These are phyloP conservation scores for Emesis russula DNA, from an alignment of 2,888 invertebrate genomes.

Conservation along the genomic window DNA sequence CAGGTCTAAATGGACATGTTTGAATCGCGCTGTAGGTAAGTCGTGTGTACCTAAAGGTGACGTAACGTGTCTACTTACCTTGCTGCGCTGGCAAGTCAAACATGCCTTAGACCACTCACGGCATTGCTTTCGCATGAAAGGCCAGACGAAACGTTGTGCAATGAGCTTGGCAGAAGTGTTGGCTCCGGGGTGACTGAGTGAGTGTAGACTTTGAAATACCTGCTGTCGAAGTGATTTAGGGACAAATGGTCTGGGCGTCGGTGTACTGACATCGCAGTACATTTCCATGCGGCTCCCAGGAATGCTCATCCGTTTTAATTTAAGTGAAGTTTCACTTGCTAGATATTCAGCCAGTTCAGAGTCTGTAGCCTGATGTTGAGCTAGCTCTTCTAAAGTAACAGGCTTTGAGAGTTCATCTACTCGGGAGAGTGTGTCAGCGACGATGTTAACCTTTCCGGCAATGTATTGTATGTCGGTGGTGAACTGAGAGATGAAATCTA, in stretches of 20 bases:
- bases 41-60: constrained; percentile 85
- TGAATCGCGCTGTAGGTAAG: constrained; percentile 75
- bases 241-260: constrained; percentile 72
- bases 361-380: not conserved
- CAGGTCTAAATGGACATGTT: constrained; percentile 91
- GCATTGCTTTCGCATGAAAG: constrained; percentile 89
- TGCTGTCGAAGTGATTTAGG: constrained; percentile 53
- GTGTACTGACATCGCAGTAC: constrained; percentile 74
- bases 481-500: not conserved
- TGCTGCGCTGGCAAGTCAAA: constrained; percentile 89
- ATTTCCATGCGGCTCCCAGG: constrained; percentile 46
- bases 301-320: constrained; percentile 39
- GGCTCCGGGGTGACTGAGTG: constrained; percentile 78
- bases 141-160: constrained; percentile 91
- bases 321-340: constrained; percentile 34
- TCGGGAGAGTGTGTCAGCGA: not conserved
- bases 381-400: not conserved
- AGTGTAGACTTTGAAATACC: constrained; percentile 81
- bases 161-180: constrained; percentile 79
- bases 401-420: not conserved
- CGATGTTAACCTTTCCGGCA: not conserved
- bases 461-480: too few relatives aligned
- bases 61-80: constrained; percentile 88
- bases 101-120: constrained; percentile 89
- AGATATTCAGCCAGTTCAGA: too few relatives aligned